Evolutionary conservation across 2,113 vertebrate genomes (phyloP).

Genomic region (Ailurus styani): DNA sequence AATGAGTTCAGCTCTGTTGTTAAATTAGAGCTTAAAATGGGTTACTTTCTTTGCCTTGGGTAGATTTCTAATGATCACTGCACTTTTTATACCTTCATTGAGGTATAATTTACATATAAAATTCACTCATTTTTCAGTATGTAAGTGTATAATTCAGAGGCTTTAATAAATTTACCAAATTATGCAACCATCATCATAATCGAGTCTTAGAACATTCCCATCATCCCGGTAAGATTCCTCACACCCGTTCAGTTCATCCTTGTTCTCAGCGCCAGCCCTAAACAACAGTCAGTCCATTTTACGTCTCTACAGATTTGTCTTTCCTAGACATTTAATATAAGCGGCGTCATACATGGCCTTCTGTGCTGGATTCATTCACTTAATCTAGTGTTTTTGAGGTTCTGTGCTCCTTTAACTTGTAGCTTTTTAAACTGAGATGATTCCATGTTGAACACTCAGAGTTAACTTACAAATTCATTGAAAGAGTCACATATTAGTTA

Average conservation of each 20-base stretch:
- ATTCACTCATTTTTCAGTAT: not conserved
- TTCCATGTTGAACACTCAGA: not conserved
- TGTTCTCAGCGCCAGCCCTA: not conserved
- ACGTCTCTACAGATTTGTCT: not conserved
- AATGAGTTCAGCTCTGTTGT: not conserved
- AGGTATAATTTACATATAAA: not conserved
- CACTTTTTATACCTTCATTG: constrained; percentile 2
- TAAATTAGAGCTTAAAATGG: not conserved
- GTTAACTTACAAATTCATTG: not conserved
- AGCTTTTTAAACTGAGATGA: not conserved
- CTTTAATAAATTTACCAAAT: not conserved
- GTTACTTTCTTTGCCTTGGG: not conserved
- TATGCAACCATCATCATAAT: not conserved
- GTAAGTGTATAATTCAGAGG: not conserved
- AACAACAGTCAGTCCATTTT: not conserved
- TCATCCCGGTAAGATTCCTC: not conserved
- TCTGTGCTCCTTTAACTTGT: not conserved
- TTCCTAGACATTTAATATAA: not conserved
- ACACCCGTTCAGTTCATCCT: not conserved
- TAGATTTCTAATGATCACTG: not conserved
- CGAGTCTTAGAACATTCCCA: not conserved
- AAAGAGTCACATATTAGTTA: not conserved
- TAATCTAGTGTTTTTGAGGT: not conserved
- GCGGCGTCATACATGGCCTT: not conserved
- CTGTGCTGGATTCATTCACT: not conserved